Percentiles rank a stretch among this genome's conserved stretches.
Conservation (phyloP, 2,888 invertebrate species). For the Ferrisia virgata region DNA sequence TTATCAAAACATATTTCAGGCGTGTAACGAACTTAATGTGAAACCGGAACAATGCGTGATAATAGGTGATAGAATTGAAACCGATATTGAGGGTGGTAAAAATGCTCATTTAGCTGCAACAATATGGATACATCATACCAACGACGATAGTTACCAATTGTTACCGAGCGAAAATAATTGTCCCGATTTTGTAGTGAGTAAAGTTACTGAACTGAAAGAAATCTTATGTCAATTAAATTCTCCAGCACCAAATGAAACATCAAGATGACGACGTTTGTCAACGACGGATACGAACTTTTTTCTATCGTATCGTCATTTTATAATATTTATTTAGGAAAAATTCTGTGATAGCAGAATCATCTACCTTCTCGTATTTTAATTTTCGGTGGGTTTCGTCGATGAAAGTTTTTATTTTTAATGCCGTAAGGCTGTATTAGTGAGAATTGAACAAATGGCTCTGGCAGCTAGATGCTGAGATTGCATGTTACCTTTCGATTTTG, state of each 20-base stretch:
- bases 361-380: neutral
- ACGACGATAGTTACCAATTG: slow-evolving; percentile 31
- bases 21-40: slow-evolving; percentile 72
- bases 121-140: slow-evolving; percentile 11
- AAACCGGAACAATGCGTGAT: slow-evolving; percentile 74
- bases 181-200: slow-evolving; percentile 36
- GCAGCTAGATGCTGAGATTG: neutral
- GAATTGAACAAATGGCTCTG: slow-evolving; percentile 22
- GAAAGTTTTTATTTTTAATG: neutral
- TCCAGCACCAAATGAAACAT: neutral
- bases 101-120: slow-evolving; percentile 57
- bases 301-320: neutral
- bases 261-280: slow-evolving; percentile 11
- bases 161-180: slow-evolving; percentile 30
- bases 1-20: slow-evolving; percentile 55
- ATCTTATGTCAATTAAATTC: slow-evolving; percentile 33
- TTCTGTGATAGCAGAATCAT: slow-evolving; percentile 19
- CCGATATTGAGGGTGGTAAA: slow-evolving; percentile 79
- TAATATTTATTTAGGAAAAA: neutral
- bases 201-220: slow-evolving; percentile 32
- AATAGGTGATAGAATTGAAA: slow-evolving; percentile 85
- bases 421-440: neutral
- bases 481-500: neutral
- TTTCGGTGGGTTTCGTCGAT: neutral
- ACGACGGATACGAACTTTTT: slow-evolving; percentile 2